phyloP scores from a whole-genome alignment of 2,888 invertebrate genomes.

The Carcina quercana region DNA sequence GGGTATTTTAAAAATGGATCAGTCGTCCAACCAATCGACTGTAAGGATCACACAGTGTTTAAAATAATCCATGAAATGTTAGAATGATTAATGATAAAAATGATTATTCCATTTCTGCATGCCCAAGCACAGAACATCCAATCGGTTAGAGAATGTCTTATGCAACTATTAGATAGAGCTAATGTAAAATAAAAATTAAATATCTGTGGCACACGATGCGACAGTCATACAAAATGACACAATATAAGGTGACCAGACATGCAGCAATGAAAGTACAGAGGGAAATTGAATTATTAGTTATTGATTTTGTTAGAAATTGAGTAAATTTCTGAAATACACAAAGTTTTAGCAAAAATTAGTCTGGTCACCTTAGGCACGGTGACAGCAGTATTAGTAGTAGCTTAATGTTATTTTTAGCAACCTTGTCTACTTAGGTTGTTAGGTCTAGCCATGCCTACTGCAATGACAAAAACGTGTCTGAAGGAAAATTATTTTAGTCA shows the following conservation, averaged over 20 bases:
- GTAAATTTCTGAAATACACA: background rate
- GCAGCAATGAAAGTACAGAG: slow-evolving; percentile 54
- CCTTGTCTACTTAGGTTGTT: slow-evolving; percentile 63
- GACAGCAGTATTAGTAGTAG: slow-evolving; percentile 57
- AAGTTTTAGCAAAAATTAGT: slow-evolving; percentile 26
- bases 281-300: background rate
- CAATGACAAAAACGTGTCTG: background rate
- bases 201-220: slow-evolving; percentile 44
- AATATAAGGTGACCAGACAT: slow-evolving; percentile 70
- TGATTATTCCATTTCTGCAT: slow-evolving; percentile 68
- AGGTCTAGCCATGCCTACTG: slow-evolving; percentile 49
- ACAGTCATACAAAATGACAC: slow-evolving; percentile 33
- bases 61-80: slow-evolving; percentile 39
- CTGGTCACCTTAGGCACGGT: slow-evolving; percentile 68
- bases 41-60: no score
- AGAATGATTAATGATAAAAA: slow-evolving; percentile 38
- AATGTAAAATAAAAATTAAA: slow-evolving; percentile 39
- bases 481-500: background rate
- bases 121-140: slow-evolving; percentile 68
- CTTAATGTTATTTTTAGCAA: slow-evolving; percentile 39
- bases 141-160: slow-evolving; percentile 45
- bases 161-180: slow-evolving; percentile 45
- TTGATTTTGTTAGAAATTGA: background rate
- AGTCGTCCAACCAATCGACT: no score
- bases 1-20: slow-evolving; percentile 5